Evolutionary conservation across 1,140 invertebrate species (phyloP).

Genomic region (Conus ventricosus): DNA sequence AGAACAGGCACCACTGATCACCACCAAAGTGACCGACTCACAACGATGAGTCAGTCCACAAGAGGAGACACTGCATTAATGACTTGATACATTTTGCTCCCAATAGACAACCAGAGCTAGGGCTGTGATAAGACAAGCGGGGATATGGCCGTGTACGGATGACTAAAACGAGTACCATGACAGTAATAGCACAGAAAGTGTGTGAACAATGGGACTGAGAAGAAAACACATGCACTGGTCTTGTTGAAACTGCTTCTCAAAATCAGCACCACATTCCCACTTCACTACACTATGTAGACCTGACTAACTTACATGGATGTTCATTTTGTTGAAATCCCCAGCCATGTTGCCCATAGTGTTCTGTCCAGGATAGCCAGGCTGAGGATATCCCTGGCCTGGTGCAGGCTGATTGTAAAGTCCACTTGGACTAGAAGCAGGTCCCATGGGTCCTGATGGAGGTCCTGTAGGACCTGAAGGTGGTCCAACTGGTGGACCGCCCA

Average conservation of each 20-base stretch:
- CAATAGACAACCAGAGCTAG: no score
- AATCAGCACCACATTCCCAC: no score
- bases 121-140: no score
- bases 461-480: slow-evolving; percentile 15
- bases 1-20: no score
- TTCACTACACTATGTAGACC: no score
- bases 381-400: background rate
- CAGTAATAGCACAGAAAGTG: background rate
- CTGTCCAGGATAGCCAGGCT: background rate
- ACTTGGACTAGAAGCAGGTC: background rate
- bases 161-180: background rate
- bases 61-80: no score
- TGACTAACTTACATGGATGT: slow-evolving; percentile 24
- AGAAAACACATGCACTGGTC: no score
- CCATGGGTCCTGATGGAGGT: background rate
- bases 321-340: slow-evolving; percentile 31
- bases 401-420: background rate
- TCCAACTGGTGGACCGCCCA: background rate
- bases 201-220: background rate
- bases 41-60: no score
- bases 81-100: no score
- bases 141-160: no score
- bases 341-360: slow-evolving; percentile 30
- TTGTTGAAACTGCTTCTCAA: no score
- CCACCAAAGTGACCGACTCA: no score